phyloP scores from a whole-genome alignment of 2,113 vertebrate genomes.

The Amazona guildingii region DNA sequence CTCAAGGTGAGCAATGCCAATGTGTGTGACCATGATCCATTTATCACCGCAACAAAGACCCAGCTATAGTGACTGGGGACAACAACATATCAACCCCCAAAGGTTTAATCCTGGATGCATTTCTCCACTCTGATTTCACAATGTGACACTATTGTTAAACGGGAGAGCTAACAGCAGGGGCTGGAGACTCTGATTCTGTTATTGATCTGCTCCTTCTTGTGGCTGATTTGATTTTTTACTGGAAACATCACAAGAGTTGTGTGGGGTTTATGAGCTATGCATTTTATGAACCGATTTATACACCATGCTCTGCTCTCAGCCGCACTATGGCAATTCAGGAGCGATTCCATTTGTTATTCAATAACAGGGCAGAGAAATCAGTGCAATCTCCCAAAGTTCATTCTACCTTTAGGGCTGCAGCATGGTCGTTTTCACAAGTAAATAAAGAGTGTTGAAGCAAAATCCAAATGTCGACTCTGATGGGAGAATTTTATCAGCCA shows the following conservation, averaged over 20 bases:
- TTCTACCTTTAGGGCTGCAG: background rate
- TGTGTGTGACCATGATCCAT: background rate
- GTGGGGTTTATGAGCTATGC: background rate
- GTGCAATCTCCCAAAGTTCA: background rate
- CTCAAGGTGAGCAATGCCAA: background rate
- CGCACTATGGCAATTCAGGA: background rate
- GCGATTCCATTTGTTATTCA: background rate
- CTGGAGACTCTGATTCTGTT: background rate
- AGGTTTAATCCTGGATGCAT: background rate
- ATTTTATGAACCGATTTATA: background rate
- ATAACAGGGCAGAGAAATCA: background rate
- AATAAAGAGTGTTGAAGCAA: background rate
- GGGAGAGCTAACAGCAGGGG: background rate
- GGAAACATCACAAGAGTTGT: background rate
- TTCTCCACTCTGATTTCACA: background rate
- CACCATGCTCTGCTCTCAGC: background rate
- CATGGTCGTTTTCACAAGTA: background rate
- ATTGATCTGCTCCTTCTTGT: background rate
- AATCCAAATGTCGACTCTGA: background rate
- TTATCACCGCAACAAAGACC: background rate
- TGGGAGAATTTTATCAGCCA: background rate
- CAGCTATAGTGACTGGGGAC: background rate
- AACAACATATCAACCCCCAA: background rate
- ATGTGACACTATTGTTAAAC: background rate
- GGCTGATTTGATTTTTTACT: background rate